Base-by-base conservation (phyloP, 1,140 invertebrate species). In the Calliphora vicina region DNA sequence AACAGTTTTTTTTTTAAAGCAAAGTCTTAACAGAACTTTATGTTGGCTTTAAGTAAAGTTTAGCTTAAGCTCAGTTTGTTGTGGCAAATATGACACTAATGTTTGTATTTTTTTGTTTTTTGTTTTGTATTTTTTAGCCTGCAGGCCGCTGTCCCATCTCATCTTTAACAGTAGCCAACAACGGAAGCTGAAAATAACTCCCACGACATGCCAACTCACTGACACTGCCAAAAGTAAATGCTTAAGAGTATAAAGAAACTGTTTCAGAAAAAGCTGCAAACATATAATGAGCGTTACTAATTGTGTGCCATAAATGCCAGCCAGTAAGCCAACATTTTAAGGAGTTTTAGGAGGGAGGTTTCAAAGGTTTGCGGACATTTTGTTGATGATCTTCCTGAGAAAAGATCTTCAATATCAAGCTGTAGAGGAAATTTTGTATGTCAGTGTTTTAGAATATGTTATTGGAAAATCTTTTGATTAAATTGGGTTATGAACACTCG, bases 211-310 rank as follows among this genome's bases (percentile, higher is more conserved):
- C 74, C 8, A 78, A 43, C 17, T 43, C 23, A 3, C 20, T 23
- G 42, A 9, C 74, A 45, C 20, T 23, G 35, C 29, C 12, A 2
- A 20, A 9, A 25, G 35, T 1, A 10, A 78, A 76, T n/a, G 27
- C 27, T 27, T n/a, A 43, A 42, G 35, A 78, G 17, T 35, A 74
- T 15, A 35, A 29, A 78, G 35, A 78, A 78, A 43, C 13, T 78
- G 35, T 43, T 78, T n/a, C n/a, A n/a, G n/a, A n/a, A n/a, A n/a
- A n/a, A n/a, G n/a, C n/a, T n/a, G n/a, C 6, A 67, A 78, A 35
- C 4, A 35, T 35, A 35, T 78, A 78, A 78, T 78, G 74, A 78
- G 74, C 35, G 74, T 78, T 43, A 78, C 74, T 78, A 78, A 78
- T 23, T 78, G 74, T 43, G 8, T 67, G 20, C 61, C n/a, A 67